Percentiles rank a stretch among this genome's conserved stretches.
These are phyloP conservation scores for Esperia sulphurella DNA, from an alignment of 2,888 invertebrate species.

Conservation along the genomic window DNA sequence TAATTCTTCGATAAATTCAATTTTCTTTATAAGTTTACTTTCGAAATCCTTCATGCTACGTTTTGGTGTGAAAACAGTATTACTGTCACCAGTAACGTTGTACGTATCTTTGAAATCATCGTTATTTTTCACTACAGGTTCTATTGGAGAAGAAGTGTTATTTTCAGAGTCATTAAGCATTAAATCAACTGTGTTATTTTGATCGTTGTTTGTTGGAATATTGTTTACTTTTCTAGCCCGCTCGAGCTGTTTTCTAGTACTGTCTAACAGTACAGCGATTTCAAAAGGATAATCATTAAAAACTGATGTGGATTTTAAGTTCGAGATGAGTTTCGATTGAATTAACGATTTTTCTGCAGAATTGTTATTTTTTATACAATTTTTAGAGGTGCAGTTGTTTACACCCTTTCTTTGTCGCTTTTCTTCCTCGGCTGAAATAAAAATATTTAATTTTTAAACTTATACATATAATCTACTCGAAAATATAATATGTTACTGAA, in stretches of 20 bases:
- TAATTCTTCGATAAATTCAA: constrained; percentile 33
- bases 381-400: constrained; percentile 25
- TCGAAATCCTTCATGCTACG: constrained; percentile 37
- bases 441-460: neutral
- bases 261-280: constrained; percentile 41
- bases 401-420: constrained; percentile 30
- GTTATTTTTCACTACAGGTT: constrained; percentile 10
- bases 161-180: constrained; percentile 9
- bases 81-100: constrained; percentile 1
- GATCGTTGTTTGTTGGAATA: neutral
- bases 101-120: constrained; percentile 1
- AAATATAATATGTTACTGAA: too few species aligned
- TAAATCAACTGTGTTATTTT: constrained; percentile 6
- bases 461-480: too few species aligned
- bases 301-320: constrained; percentile 32
- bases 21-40: constrained; percentile 31
- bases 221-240: constrained; percentile 6
- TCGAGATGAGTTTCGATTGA: constrained; percentile 36
- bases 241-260: constrained; percentile 21
- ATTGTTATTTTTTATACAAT: neutral
- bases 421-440: constrained; percentile 26
- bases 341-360: constrained; percentile 17
- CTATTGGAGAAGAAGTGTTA: constrained; percentile 10
- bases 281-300: constrained; percentile 59
- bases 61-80: constrained; percentile 25